Evolutionary conservation across 2,888 invertebrate genomes (phyloP).

Genomic region (Yponomeuta evonymella): DNA sequence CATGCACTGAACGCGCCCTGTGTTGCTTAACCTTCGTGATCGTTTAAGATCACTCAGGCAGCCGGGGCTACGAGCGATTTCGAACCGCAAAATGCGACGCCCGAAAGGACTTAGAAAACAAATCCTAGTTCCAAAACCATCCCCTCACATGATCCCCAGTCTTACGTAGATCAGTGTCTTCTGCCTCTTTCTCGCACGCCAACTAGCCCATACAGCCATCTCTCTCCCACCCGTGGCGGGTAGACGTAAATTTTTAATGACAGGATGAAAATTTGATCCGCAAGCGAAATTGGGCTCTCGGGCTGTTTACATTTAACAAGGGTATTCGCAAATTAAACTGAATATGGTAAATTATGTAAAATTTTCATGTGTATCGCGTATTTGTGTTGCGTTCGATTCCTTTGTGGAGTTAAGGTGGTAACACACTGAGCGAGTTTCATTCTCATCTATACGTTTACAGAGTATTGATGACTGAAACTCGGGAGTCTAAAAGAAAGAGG

Average conservation of each 20-base stretch:
- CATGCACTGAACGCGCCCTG: too few relatives aligned
- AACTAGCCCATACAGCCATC: not conserved
- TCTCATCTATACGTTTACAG: too few relatives aligned
- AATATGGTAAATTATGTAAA: conserved; percentile 1
- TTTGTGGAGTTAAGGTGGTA: not conserved
- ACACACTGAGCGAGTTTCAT: too few relatives aligned
- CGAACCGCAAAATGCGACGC: not conserved
- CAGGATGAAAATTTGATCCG: conserved; percentile 10
- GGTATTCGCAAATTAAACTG: not conserved
- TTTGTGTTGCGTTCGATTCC: not conserved
- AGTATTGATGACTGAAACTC: too few relatives aligned
- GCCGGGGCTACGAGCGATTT: too few relatives aligned
- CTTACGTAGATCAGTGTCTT: not conserved
- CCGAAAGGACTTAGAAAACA: not conserved
- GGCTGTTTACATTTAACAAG: not conserved
- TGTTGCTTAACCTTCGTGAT: too few relatives aligned
- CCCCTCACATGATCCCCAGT: not conserved
- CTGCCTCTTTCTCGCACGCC: not conserved
- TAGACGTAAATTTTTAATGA: conserved; percentile 10
- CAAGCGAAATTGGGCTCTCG: conserved; percentile 3
- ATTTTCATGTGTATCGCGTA: not conserved
- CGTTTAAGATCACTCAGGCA: too few relatives aligned
- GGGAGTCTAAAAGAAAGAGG: too few relatives aligned
- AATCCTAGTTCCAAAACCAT: not conserved
- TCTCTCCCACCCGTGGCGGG: not conserved